Evolutionary conservation across 2,888 invertebrate genomes (phyloP).

Genomic region (Nezara viridula): DNA sequence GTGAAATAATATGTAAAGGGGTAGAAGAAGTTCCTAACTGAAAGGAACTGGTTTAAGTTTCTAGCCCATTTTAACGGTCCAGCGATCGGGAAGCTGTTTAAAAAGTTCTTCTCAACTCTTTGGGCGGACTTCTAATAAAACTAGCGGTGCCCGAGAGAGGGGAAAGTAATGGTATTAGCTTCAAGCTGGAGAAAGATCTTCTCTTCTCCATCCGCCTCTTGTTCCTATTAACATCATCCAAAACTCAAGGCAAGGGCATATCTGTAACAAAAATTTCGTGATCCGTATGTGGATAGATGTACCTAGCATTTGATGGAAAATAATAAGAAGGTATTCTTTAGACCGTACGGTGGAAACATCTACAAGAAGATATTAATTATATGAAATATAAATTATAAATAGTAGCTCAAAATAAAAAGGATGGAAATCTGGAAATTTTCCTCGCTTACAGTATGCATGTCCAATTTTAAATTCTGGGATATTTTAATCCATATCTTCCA

Average conservation of each 20-base stretch:
- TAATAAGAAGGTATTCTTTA: no score
- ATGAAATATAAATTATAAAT: no score
- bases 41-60: slow-evolving; percentile 14
- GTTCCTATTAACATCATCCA: background rate
- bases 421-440: no score
- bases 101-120: slow-evolving; percentile 23
- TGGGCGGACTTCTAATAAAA: slow-evolving; percentile 37
- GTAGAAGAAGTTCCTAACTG: background rate
- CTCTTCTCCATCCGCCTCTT: background rate
- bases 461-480: no score
- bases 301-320: no score
- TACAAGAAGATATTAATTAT: no score
- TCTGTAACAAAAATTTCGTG: no score
- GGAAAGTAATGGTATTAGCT: slow-evolving; percentile 29
- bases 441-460: no score
- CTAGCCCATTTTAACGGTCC: slow-evolving; percentile 39
- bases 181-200: background rate
- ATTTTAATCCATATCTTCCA: no score
- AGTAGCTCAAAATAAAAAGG: no score
- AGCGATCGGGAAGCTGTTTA: slow-evolving; percentile 45
- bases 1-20: slow-evolving; percentile 44
- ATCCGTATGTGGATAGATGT: no score
- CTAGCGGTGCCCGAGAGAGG: background rate
- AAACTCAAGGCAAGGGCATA: background rate
- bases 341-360: no score